A percentile compares a stretch with the other conserved stretches of the same genome.
Conservation (phyloP, 2,888 invertebrate genomes). For the Lordiphosa andalusiaca region DNA sequence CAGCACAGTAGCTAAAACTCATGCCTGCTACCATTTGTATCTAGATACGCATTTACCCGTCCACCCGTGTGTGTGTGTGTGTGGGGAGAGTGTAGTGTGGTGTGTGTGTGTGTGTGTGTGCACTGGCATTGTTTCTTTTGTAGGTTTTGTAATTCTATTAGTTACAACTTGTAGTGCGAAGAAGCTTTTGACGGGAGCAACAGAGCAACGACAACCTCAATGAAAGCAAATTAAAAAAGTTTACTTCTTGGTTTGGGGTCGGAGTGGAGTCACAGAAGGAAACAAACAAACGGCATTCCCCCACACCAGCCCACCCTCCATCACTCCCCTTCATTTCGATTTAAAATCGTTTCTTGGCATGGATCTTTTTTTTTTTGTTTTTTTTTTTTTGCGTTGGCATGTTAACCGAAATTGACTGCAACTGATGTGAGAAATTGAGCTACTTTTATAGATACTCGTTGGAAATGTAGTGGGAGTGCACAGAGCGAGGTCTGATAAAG, state of each 20-base stretch:
- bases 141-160: conserved; percentile 70
- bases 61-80: neutral
- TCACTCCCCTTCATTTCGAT: conserved; percentile 7
- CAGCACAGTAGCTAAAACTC: conserved; percentile 32
- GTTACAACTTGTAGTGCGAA: conserved; percentile 58
- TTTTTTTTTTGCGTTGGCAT: conserved; percentile 19
- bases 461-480: conserved; percentile 10
- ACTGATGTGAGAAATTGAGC: conserved; percentile 29
- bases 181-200: conserved; percentile 26
- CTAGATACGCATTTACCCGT: conserved; percentile 58
- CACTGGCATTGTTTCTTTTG: conserved; percentile 49
- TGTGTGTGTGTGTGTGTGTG: conserved; percentile 17
- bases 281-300: conserved; percentile 21
- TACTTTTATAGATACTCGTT: conserved; percentile 15
- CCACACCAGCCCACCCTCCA: conserved; percentile 12
- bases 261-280: neutral
- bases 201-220: conserved; percentile 54
- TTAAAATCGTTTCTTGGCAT: conserved; percentile 33
- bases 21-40: conserved; percentile 52
- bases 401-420: conserved; percentile 47
- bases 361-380: conserved; percentile 13
- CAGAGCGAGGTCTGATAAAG: neutral
- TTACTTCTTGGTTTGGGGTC: conserved; percentile 39
- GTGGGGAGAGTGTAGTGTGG: conserved; percentile 7
- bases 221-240: conserved; percentile 74